Evolutionary conservation across 2,113 vertebrate species (phyloP), one percentile per base, ranked within the genome.

Genomic region (Neopipo cinnamomea): DNA sequence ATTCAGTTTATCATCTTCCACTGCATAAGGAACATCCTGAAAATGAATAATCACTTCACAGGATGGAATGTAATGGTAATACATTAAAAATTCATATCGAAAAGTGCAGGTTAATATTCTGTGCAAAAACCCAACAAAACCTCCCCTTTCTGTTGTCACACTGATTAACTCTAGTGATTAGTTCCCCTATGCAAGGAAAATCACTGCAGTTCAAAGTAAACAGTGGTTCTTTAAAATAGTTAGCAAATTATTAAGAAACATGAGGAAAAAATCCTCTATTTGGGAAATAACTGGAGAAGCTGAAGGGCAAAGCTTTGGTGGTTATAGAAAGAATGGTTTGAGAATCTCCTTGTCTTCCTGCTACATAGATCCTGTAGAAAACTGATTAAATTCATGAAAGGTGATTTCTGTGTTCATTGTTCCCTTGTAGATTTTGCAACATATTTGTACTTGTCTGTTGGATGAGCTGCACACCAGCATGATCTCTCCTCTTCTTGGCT

Each of bases 81-180:
- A n/a, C 91, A 96, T 95, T 96, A 96, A 96, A 96, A 96, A 94
- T 96, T 96, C 96, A 95, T 96, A 92, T 91, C 90, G 66, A 89
- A 96, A 97, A 94, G 91, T 82, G 96, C 91, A 95, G 83, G 95
- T 95, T 97, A 96, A 96, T 97, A 97, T 93, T 97, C 96, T 93
- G 93, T 94, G 88, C 86, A 94, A 95, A 94, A 96, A 92, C 81
- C 91, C 90, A 95, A 95, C 85, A 94, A 96, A 96, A 94, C 88
- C 91, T 96, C 92, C 94, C 86, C 70, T 94, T 96, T 97, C 95
- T 96, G 96, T 97, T 96, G 96, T 96, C 91, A 93, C 94, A 96
- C 93, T 96, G 96, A 97, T 97, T 96, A 96, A 97, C 96, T 95
- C 77, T 83, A 95, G 95, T 95, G 95, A 97, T 96, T 95, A 96